phyloP scores from a whole-genome alignment of 2,888 invertebrate species.

The Clunio marinus region DNA sequence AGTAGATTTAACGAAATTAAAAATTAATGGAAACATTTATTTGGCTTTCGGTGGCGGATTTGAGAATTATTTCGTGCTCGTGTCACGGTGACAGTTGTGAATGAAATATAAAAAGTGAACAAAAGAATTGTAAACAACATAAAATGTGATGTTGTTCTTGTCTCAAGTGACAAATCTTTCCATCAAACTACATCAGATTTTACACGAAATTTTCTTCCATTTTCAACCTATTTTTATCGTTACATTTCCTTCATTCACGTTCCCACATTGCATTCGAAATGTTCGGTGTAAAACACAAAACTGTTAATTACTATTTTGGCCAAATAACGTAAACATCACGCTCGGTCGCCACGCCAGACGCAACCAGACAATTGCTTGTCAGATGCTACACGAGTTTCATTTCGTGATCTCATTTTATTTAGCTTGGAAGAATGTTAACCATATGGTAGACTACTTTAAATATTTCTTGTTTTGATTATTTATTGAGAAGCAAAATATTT shows the following conservation, averaged over 20 bases:
- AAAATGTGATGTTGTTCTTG: not conserved
- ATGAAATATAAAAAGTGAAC: not conserved
- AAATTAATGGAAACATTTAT: slow-evolving; percentile 21
- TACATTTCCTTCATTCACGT: not conserved
- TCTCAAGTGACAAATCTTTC: not conserved
- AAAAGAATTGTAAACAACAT: not conserved
- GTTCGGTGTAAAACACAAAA: slow-evolving; percentile 35
- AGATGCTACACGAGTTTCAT: slow-evolving; percentile 6
- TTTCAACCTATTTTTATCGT: not conserved
- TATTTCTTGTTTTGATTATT: no score
- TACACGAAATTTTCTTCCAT: no score
- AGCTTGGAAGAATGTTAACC: not conserved
- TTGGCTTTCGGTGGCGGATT: slow-evolving; percentile 21
- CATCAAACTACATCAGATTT: no score
- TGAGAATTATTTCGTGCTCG: not conserved
- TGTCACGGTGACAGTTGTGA: not conserved
- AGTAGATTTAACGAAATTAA: no score
- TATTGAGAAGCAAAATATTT: not conserved
- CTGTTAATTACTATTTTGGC: slow-evolving; percentile 38
- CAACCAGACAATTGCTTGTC: slow-evolving; percentile 22
- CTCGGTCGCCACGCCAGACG: slow-evolving; percentile 15
- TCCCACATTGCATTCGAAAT: slow-evolving; percentile 8
- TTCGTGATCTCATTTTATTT: not conserved
- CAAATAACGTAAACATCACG: slow-evolving; percentile 39
- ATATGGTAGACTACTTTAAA: slow-evolving; percentile 2